A percentile compares a stretch with the other conserved stretches of the same genome.
Evolutionary conservation across 2,113 vertebrate genomes (phyloP).

Genomic region (Peromyscus californicus): DNA sequence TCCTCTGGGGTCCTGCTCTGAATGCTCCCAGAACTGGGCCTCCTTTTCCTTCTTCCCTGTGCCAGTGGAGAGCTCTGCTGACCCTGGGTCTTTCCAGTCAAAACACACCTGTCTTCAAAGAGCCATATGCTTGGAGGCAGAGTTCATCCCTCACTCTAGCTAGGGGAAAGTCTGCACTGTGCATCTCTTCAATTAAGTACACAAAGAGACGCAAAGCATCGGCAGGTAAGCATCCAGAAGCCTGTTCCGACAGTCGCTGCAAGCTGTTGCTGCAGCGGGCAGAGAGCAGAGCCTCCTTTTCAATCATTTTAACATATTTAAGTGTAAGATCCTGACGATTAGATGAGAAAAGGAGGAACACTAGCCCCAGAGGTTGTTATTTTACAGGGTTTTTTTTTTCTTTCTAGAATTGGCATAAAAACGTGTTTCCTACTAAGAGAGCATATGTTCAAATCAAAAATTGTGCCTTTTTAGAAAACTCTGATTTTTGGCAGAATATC

Average conservation of each 20-base stretch:
- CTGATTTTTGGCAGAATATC: constrained; percentile 39
- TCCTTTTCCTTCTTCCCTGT: constrained; percentile 50
- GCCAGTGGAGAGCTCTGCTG: constrained; percentile 52
- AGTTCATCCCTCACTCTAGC: background rate
- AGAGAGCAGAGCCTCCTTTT: background rate
- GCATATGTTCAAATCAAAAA: constrained; percentile 46
- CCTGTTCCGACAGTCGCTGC: background rate
- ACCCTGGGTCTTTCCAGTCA: constrained; percentile 57
- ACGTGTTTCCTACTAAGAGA: constrained; percentile 13
- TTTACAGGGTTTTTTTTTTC: constrained; percentile 27
- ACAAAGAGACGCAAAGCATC: background rate
- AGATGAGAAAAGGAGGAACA: background rate
- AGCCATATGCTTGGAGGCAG: constrained; percentile 55
- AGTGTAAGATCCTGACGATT: background rate
- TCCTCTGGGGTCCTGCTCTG: constrained; percentile 55
- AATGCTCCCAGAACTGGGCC: background rate
- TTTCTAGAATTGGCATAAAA: constrained; percentile 51
- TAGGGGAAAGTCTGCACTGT: background rate
- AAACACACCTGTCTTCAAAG: constrained; percentile 80
- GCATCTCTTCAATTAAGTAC: background rate
- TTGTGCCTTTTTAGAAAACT: background rate
- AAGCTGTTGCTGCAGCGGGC: background rate
- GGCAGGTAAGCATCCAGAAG: background rate
- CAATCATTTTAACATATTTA: constrained; percentile 34
- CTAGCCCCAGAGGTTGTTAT: background rate